These are phyloP conservation scores for Lysandra coridon DNA, from an alignment of 2,888 invertebrate genomes.

Conservation along the genomic window DNA sequence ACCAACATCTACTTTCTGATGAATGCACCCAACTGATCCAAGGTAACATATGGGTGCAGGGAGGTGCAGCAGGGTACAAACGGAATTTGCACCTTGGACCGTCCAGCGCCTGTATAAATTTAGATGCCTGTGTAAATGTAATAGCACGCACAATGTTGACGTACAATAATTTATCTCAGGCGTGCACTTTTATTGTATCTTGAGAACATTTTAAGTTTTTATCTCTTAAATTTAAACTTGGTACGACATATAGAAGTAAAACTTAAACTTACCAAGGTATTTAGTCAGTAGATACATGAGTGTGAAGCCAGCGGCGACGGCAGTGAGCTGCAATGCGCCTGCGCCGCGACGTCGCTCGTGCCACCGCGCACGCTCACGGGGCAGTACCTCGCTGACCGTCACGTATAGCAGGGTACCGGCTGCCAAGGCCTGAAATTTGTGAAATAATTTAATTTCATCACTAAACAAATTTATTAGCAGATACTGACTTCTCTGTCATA, in stretches of 20 bases:
- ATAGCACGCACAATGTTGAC: not conserved
- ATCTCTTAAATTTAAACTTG: too few relatives aligned
- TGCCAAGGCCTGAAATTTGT: constrained; percentile 80
- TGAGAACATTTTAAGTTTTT: too few relatives aligned
- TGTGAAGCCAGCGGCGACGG: constrained; percentile 81
- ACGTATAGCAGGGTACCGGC: constrained; percentile 89
- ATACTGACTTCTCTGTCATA: too few relatives aligned
- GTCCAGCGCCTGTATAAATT: not conserved
- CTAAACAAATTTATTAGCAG: too few relatives aligned
- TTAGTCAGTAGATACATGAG: constrained; percentile 83
- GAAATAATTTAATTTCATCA: too few relatives aligned
- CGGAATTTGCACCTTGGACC: not conserved
- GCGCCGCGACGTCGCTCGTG: constrained; percentile 81
- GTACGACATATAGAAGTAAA: too few relatives aligned
- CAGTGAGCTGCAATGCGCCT: constrained; percentile 82
- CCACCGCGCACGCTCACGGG: constrained; percentile 87
- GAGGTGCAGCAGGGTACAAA: not conserved
- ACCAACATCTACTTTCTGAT: constrained; percentile 8
- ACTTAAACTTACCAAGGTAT: constrained; percentile 76
- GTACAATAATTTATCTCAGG: not conserved
- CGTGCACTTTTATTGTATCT: too few relatives aligned
- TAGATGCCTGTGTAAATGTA: not conserved
- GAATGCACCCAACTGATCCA: not conserved
- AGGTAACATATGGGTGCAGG: not conserved
- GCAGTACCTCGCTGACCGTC: constrained; percentile 88